Evolutionary conservation across 53 echinoderm and acorn worm genomes (phyloP).

Genomic region (Holothuria leucospilota): DNA sequence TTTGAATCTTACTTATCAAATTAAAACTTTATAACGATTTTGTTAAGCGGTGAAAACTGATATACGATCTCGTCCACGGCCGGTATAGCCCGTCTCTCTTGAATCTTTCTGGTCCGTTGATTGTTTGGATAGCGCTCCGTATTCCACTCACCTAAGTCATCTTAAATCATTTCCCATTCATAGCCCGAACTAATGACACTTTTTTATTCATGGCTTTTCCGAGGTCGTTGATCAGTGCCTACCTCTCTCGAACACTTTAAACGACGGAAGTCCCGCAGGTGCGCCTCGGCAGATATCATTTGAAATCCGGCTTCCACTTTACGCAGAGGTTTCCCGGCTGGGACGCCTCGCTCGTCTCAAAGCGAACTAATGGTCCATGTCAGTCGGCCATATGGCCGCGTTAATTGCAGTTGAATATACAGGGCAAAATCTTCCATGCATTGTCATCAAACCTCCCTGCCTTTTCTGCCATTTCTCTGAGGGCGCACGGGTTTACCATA

Average conservation of each 20-base stretch:
- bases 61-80: slow-evolving; percentile 13
- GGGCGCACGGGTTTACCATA: slow-evolving; percentile 6
- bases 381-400: slow-evolving; percentile 37
- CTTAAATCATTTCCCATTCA: slow-evolving; percentile 41
- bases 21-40: no score
- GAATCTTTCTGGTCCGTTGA: slow-evolving; percentile 1
- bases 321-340: no score
- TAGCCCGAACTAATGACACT: slow-evolving; percentile 36
- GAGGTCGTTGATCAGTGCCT: no score
- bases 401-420: neutral
- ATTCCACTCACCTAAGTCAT: slow-evolving; percentile 22
- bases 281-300: no score
- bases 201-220: slow-evolving; percentile 37
- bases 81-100: neutral
- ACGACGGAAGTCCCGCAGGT: no score
- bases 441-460: no score
- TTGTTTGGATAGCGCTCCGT: slow-evolving; percentile 20
- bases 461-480: no score
- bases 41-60: neutral
- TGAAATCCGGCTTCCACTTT: no score
- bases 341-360: neutral
- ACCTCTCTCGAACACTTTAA: no score
- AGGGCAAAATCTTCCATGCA: no score
- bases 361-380: slow-evolving; percentile 29
- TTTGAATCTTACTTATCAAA: no score